Evolutionary conservation across 2,888 invertebrate genomes (phyloP), one percentile per base, ranked within the genome.

Genomic region (Criorhina ranunculi): DNA sequence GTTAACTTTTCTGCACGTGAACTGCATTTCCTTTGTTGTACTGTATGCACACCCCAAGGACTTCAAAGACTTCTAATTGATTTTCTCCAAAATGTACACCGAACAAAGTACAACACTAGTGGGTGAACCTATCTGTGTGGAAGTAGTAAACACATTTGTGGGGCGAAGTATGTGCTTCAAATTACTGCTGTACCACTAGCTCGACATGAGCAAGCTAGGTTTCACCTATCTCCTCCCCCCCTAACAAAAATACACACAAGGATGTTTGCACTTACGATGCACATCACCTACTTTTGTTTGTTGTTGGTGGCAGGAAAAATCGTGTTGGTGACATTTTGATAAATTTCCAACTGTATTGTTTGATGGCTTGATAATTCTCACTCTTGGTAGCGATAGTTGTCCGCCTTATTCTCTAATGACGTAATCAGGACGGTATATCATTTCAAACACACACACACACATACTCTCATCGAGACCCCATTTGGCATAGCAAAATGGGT

Each of bases 251-350:
- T n/a, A n/a, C n/a, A 17, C 42, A 53, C 12, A 15, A 11, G 19
- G 31, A 15, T 15, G 9, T 40, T 8, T 8, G 44, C 49, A 2
- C 6, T 24, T 44, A 51, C 12, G 29, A 12, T 57, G 76, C 64
- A 77, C 64, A 59, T 31, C 35, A 12, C n/a, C 44, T 33, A 12
- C 53, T 19, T 15, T 35, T n/a, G n/a, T n/a, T n/a, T n/a, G n/a
- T 31, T 49, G 69, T 55, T 46, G 69, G 69, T 57, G 62, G 49
- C 49, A 62, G 62, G 49, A 62, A 79, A 83, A 79, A 69, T 69
- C 62, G 67, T 83, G 81, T 49, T 67, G 86, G 81, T 86, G 81
- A 78, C 80, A 79, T 81, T 81, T 86, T 86, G 86, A 85, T 85
- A 81, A 78, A 79, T 78, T 86, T 59, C 49, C 80, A 37, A 73